Conservation (phyloP, 2,113 vertebrate species). For the Apeltes quadracus region DNA sequence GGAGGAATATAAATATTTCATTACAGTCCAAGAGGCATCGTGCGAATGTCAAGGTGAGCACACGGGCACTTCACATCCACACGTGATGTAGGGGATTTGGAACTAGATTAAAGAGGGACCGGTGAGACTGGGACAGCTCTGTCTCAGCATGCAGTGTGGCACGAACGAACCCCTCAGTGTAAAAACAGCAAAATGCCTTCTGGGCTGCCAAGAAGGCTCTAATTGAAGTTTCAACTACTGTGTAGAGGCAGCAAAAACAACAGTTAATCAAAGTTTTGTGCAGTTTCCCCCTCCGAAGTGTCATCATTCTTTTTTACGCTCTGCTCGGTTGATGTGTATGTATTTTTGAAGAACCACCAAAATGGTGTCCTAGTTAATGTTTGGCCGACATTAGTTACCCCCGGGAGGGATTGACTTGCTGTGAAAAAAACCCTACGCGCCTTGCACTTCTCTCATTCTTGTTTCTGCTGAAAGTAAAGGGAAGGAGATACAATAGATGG, state of each 20-base stretch:
- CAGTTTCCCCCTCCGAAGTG: neutral
- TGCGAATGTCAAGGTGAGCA: slow-evolving; percentile 41
- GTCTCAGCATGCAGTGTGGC: neutral
- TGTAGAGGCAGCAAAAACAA: slow-evolving; percentile 12
- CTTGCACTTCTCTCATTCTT: neutral
- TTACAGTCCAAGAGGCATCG: slow-evolving; percentile 9
- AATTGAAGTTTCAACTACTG: slow-evolving; percentile 16
- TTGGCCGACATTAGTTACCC: slow-evolving; percentile 5
- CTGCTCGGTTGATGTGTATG: neutral
- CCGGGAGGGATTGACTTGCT: neutral
- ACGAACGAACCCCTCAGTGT: slow-evolving; percentile 7
- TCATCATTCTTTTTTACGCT: neutral
- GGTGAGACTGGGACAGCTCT: slow-evolving; percentile 2
- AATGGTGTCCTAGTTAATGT: neutral
- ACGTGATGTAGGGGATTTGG: slow-evolving; percentile 3
- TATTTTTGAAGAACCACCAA: neutral
- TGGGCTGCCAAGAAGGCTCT: slow-evolving; percentile 18
- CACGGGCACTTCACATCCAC: slow-evolving; percentile 5
- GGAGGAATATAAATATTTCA: slow-evolving; percentile 19
- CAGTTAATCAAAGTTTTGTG: slow-evolving; percentile 37
- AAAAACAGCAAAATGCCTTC: slow-evolving; percentile 10
- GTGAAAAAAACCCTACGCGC: neutral
- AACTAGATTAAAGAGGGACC: slow-evolving; percentile 14
- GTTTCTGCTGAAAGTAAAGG: slow-evolving; percentile 9
- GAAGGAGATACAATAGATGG: neutral